A percentile compares a stretch with the other conserved stretches of the same genome.
Evolutionary conservation across 2,113 vertebrate genomes (phyloP).

Genomic region (Elaphurus davidianus): DNA sequence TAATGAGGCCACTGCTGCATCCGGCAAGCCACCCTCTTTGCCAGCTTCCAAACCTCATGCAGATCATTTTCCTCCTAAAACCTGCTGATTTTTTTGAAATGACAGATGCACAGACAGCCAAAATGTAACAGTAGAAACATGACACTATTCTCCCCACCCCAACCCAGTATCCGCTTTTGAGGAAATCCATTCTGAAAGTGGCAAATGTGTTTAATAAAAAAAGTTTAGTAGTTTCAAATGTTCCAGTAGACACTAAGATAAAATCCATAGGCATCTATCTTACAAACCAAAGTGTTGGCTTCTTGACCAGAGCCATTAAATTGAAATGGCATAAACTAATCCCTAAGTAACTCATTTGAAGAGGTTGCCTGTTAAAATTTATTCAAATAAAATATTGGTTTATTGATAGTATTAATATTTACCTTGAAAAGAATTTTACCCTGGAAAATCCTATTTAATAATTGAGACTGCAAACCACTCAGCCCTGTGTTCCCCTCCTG

Average conservation of each 20-base stretch:
- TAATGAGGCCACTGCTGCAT: not conserved
- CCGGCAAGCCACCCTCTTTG: not conserved
- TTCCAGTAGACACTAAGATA: not conserved
- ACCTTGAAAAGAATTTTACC: not conserved
- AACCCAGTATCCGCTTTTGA: not conserved
- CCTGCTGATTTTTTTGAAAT: not conserved
- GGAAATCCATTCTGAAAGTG: conserved; percentile 34
- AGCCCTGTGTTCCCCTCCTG: not conserved
- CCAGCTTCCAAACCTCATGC: not conserved
- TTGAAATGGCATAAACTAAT: not conserved
- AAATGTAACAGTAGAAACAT: not conserved
- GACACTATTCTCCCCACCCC: not conserved
- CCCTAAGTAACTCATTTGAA: not conserved
- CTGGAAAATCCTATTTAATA: not conserved
- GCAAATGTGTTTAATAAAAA: not conserved
- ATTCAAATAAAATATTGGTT: not conserved
- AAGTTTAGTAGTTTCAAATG: not conserved
- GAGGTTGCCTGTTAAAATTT: not conserved
- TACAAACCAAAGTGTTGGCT: not conserved
- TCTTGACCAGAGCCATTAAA: not conserved
- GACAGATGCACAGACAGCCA: not conserved
- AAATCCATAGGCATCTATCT: not conserved
- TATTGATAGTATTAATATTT: not conserved
- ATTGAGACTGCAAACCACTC: not conserved
- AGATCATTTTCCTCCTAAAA: not conserved